These are phyloP conservation scores for Genyomyrus donnyi DNA, from an alignment of 2,113 vertebrate genomes.

Conservation along the genomic window DNA sequence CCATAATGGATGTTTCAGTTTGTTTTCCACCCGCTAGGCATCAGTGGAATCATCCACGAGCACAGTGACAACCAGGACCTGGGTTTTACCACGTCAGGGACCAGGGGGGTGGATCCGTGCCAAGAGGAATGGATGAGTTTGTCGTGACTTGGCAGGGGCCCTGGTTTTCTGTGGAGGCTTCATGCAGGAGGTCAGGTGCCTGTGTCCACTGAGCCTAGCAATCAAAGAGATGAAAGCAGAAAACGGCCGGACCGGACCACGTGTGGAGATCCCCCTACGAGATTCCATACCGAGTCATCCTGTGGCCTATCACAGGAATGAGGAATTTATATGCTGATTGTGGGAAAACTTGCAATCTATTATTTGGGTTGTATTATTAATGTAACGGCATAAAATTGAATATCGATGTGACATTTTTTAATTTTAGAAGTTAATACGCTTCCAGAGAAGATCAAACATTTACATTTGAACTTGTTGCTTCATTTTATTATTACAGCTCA, in stretches of 20 bases:
- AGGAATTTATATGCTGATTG: background rate
- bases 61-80: background rate
- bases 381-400: background rate
- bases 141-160: constrained; percentile 18
- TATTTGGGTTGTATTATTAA: constrained; percentile 9
- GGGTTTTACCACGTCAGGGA: background rate
- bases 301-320: background rate
- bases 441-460: background rate
- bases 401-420: background rate
- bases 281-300: constrained; percentile 47
- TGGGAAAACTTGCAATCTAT: background rate
- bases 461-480: background rate
- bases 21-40: background rate
- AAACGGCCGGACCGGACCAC: constrained; percentile 18
- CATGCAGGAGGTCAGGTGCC: background rate
- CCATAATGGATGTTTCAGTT: background rate
- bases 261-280: constrained; percentile 26
- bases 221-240: constrained; percentile 11
- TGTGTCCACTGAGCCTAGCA: background rate
- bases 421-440: background rate
- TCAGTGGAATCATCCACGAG: background rate
- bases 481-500: background rate
- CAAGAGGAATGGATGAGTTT: constrained; percentile 5
- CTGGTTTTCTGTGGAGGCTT: background rate
- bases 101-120: background rate